phyloP scores from a whole-genome alignment of 35 echinoderm and acorn worm species.

The Patiria miniata region DNA sequence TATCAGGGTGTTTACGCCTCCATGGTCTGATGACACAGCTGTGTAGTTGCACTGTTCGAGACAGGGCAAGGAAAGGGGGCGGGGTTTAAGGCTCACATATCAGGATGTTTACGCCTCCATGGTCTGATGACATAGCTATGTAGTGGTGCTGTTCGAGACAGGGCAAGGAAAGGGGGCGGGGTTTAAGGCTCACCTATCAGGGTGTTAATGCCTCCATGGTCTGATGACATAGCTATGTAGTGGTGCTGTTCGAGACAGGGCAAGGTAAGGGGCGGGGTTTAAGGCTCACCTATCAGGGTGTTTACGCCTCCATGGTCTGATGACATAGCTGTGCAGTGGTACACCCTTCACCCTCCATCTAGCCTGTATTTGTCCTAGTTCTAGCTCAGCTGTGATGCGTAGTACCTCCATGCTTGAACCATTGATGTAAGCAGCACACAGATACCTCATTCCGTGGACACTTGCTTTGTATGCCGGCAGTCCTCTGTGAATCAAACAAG shows the following conservation, averaged over 20 bases:
- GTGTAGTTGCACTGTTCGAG: slow-evolving; percentile 48
- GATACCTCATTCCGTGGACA: slow-evolving; percentile 80
- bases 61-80: too few species aligned
- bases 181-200: slow-evolving; percentile 57
- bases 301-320: slow-evolving; percentile 64
- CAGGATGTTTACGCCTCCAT: slow-evolving; percentile 60
- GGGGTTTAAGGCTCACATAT: slow-evolving; percentile 68
- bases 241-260: slow-evolving; percentile 11
- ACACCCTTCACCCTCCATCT: slow-evolving; percentile 86
- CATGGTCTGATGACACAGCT: slow-evolving; percentile 67
- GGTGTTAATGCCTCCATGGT: slow-evolving; percentile 63
- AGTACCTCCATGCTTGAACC: slow-evolving; percentile 81
- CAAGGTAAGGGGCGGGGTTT: too few species aligned
- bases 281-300: slow-evolving; percentile 67
- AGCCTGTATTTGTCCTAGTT: slow-evolving; percentile 72
- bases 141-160: slow-evolving; percentile 29
- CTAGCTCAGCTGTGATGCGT: slow-evolving; percentile 67
- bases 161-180: too few species aligned
- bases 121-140: slow-evolving; percentile 71
- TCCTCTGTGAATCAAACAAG: slow-evolving; percentile 52
- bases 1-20: slow-evolving; percentile 65
- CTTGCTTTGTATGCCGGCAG: slow-evolving; percentile 85
- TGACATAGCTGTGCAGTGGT: slow-evolving; percentile 68
- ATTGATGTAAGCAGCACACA: slow-evolving; percentile 68
- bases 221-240: slow-evolving; percentile 68